Evolutionary conservation across 1,140 invertebrate species (phyloP), one percentile per base, ranked within the genome.

Genomic region (Pachyrhynchus sulphureomaculatus): DNA sequence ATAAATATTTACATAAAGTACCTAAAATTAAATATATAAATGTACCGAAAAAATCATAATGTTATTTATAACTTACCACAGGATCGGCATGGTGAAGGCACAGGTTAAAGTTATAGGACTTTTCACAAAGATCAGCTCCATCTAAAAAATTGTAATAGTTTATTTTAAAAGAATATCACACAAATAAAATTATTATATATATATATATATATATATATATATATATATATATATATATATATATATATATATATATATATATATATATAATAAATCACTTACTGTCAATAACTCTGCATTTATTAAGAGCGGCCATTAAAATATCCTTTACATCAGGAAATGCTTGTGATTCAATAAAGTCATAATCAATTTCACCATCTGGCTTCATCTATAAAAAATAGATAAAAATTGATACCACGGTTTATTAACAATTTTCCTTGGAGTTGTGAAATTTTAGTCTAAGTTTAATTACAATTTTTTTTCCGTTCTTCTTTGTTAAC

Each of bases 91-190:
- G 17, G 34, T 59, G 44, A 6, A 70, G 2, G 34, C 68, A 70
- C 12, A 33, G 34, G 34, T 68, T 66, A 33, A 70, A 67, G 52
- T 70, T 70, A 33, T 68, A 70, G 39, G 66, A 62, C 52, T 64
- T 68, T 42, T 67, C 64, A 52, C 66, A 68, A 21, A 62, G 24
- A 42, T 68, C 47, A 2, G 24, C 62, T 13, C 64, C 66, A 48
- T 62, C 67, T 70, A 34, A 59, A 66, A 68, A 33, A 49, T 15
- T 48, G 54, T 12, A 42, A 21, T 41, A 55, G 4, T 54, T 54
- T n/a, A n/a, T n/a, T n/a, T 29, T 64, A 33, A 34, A 45, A 55
- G 12, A 4, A 5, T 44, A 0, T 48, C n/a, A 41, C 12, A 45
- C n/a, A n/a, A n/a, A n/a, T n/a, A n/a, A n/a, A n/a, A n/a, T n/a